Percentiles rank a stretch among this genome's conserved stretches.
phyloP scores from a whole-genome alignment of 2,888 invertebrate species.

The Yponomeuta evonymella region DNA sequence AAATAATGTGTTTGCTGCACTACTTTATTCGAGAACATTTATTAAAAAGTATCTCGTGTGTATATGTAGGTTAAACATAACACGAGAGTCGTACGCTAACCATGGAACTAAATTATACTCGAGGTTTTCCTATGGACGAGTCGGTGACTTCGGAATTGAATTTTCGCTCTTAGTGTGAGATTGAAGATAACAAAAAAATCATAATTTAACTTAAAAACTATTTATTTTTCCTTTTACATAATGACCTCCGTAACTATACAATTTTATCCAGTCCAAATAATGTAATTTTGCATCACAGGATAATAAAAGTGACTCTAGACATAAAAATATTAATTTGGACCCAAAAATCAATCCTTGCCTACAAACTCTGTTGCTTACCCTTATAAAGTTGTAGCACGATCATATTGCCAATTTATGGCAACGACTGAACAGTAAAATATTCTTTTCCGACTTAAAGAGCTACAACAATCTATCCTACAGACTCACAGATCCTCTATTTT shows the following conservation, averaged over 20 bases:
- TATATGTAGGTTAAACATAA: not conserved
- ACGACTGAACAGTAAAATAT: not conserved
- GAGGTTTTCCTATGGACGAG: not conserved
- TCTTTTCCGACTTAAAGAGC: not conserved
- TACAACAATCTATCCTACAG: not conserved
- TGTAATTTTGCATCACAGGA: constrained; percentile 47
- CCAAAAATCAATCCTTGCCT: constrained; percentile 41
- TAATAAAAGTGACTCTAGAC: not conserved
- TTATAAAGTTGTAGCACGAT: not conserved
- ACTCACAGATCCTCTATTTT: not conserved
- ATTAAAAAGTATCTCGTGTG: too few relatives aligned
- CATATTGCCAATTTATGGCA: not conserved
- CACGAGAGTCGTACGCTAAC: not conserved
- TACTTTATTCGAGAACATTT: too few relatives aligned
- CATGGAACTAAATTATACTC: not conserved
- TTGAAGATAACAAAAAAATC: constrained; percentile 50
- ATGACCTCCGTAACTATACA: constrained; percentile 63
- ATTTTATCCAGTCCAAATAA: constrained; percentile 47
- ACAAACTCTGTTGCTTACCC: not conserved
- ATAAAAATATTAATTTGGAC: constrained; percentile 37
- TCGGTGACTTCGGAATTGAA: not conserved
- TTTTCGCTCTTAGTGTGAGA: not conserved
- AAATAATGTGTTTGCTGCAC: not conserved
- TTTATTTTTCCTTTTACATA: constrained; percentile 72
- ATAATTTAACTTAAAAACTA: constrained; percentile 72